Percentiles rank a stretch among this genome's conserved stretches.
Conservation (phyloP, 2,888 invertebrate genomes). For the Tachina lurida region DNA sequence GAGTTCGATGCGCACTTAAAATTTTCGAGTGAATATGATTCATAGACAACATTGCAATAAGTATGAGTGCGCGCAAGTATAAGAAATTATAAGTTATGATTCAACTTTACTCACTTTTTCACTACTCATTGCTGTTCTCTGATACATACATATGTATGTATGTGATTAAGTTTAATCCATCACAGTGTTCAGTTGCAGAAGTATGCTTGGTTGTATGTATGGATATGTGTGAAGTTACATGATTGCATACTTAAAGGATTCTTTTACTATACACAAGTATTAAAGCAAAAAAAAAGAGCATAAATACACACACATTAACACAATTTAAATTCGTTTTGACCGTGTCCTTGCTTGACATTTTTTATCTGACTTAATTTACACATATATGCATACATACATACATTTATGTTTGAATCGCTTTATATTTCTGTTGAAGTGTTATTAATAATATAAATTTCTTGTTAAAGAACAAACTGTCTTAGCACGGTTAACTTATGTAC, state of each 20-base stretch:
- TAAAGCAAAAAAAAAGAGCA: background rate
- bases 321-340: background rate
- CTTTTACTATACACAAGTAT: slow-evolving; percentile 2
- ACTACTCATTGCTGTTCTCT: too few relatives aligned
- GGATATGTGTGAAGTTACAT: background rate
- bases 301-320: background rate
- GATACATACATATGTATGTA: too few relatives aligned
- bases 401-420: slow-evolving; percentile 5
- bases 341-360: slow-evolving; percentile 21
- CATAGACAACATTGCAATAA: too few relatives aligned
- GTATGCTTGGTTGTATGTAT: background rate
- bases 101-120: too few relatives aligned
- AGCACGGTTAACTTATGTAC: slow-evolving; percentile 30
- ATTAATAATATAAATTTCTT: slow-evolving; percentile 52
- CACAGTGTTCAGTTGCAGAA: slow-evolving; percentile 13
- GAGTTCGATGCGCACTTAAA: too few relatives aligned
- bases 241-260: slow-evolving; percentile 43
- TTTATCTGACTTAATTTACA: too few relatives aligned
- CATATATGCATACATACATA: background rate
- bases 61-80: too few relatives aligned
- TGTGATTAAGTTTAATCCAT: background rate
- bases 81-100: too few relatives aligned
- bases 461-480: slow-evolving; percentile 7
- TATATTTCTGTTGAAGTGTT: slow-evolving; percentile 31
- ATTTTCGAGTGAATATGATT: too few relatives aligned